Evolutionary conservation across 1,140 invertebrate genomes (phyloP).

Genomic region (Diprion similis): DNA sequence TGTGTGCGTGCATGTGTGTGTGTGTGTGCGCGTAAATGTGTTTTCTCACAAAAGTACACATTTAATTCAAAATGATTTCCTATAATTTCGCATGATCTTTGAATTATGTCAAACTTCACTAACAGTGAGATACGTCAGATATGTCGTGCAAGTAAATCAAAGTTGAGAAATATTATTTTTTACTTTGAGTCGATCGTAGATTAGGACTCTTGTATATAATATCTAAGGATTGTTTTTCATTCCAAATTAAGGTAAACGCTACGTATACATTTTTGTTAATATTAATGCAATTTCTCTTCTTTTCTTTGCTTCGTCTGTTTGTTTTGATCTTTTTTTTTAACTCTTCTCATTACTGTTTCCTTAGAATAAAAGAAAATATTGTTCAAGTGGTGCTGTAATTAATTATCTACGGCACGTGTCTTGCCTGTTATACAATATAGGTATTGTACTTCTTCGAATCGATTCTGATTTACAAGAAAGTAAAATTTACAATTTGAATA

Average conservation of each 20-base stretch:
- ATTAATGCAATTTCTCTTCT: background rate
- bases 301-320: background rate
- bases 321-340: background rate
- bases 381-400: background rate
- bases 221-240: background rate
- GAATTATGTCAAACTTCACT: too few species aligned
- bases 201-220: background rate
- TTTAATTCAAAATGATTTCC: too few species aligned
- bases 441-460: background rate
- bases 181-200: too few species aligned
- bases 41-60: too few species aligned
- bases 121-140: too few species aligned
- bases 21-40: too few species aligned
- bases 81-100: too few species aligned
- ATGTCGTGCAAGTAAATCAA: too few species aligned
- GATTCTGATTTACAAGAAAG: conserved; percentile 1
- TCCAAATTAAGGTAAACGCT: background rate
- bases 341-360: background rate
- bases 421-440: background rate
- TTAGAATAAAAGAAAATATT: background rate
- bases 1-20: too few species aligned
- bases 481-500: background rate
- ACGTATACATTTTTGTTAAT: background rate
- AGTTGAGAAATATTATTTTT: too few species aligned
- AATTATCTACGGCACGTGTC: background rate